Evolutionary conservation across 2,888 invertebrate species (phyloP).

Genomic region (Myopa tessellatipennis): DNA sequence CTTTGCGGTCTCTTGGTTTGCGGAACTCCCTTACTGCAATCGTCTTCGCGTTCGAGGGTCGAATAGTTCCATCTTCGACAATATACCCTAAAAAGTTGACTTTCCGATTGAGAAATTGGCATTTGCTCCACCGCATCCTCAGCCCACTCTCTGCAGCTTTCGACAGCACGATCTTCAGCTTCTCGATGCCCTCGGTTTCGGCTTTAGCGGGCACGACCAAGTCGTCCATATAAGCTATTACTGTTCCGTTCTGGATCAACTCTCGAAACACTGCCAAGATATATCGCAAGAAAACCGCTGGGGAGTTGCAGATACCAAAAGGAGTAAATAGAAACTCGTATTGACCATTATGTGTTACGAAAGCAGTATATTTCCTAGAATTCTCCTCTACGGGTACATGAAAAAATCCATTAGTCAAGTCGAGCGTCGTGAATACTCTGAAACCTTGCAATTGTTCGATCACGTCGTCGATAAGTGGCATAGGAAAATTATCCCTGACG

Average conservation of each 20-base stretch:
- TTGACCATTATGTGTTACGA: conserved; percentile 50
- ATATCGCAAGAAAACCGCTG: conserved; percentile 44
- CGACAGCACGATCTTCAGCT: conserved; percentile 34
- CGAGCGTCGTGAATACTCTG: conserved; percentile 48
- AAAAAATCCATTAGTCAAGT: conserved; percentile 50
- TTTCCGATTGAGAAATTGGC: conserved; percentile 42
- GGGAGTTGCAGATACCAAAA: conserved; percentile 48
- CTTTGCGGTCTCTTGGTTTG: conserved; percentile 34
- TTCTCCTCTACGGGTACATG: conserved; percentile 48
- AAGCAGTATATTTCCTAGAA: conserved; percentile 49
- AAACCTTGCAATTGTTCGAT: conserved; percentile 44
- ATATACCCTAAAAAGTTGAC: conserved; percentile 47
- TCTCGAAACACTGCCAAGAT: conserved; percentile 43
- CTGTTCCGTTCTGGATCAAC: conserved; percentile 32
- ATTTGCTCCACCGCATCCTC: conserved; percentile 44
- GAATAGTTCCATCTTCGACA: conserved; percentile 32
- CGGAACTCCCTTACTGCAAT: conserved; percentile 40
- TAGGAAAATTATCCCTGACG: conserved; percentile 46
- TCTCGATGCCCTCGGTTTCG: conserved; percentile 37
- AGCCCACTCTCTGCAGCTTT: conserved; percentile 40
- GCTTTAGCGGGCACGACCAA: conserved; percentile 43
- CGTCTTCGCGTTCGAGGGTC: conserved; percentile 31
- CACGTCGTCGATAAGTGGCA: conserved; percentile 46
- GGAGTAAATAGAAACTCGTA: conserved; percentile 47
- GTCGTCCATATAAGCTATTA: conserved; percentile 47